Evolutionary conservation across 1,140 invertebrate genomes (phyloP).

Genomic region (Drosophila rhopaloa): DNA sequence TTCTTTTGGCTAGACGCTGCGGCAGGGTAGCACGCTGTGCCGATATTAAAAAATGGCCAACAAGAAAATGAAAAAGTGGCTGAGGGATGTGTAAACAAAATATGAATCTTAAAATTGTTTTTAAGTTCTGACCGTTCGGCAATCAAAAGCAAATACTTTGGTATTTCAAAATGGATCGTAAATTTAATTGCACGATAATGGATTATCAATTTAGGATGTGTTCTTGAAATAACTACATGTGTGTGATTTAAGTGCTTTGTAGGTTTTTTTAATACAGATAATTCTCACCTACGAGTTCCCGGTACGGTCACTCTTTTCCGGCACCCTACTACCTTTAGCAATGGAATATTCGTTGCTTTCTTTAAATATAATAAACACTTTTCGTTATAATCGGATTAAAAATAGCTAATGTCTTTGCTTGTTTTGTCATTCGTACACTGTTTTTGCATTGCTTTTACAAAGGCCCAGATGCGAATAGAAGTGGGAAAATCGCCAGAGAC

Average conservation of each 20-base stretch:
- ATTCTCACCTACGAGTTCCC: conserved; percentile 2
- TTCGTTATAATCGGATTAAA: conserved; percentile 80
- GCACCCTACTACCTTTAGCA: conserved; percentile 60
- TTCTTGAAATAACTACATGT: conserved; percentile 28
- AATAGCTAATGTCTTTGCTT: conserved; percentile 67
- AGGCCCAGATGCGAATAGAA: conserved; percentile 27
- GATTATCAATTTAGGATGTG: conserved; percentile 42
- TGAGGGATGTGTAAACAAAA: conserved; percentile 37
- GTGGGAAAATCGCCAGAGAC: conserved; percentile 22
- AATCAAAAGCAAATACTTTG: conserved; percentile 37
- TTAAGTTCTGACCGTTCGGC: conserved; percentile 12
- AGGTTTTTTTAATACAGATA: not conserved
- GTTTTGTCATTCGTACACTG: conserved; percentile 44
- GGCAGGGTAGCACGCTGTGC: conserved; percentile 68
- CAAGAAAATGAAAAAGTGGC: conserved; percentile 24
- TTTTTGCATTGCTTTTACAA: conserved; percentile 52
- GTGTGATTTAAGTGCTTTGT: conserved; percentile 7
- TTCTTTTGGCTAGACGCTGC: conserved; percentile 55
- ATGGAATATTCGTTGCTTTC: conserved; percentile 59
- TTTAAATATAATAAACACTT: conserved; percentile 75
- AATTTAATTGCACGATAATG: conserved; percentile 28
- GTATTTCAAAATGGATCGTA: conserved; percentile 43
- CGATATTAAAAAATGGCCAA: conserved; percentile 7
- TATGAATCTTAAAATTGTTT: conserved; percentile 35
- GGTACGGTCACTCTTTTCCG: conserved; percentile 48